phyloP scores from a whole-genome alignment of 2,797 vertebrate genomes.

The Aldrovandia affinis region DNA sequence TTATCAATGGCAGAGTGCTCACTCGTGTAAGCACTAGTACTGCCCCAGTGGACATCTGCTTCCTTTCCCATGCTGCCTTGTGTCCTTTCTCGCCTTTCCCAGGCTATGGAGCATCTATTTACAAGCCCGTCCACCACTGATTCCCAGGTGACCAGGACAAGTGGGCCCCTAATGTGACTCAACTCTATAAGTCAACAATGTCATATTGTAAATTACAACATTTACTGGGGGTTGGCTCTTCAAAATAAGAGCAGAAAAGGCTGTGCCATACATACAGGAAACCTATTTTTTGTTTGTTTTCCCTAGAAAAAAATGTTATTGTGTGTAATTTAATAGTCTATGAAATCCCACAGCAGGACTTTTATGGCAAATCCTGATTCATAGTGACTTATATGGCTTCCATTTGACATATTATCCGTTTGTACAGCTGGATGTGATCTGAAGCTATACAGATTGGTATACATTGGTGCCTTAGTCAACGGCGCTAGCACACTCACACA shows the following conservation, averaged over 20 bases:
- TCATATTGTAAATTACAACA: conserved; percentile 9
- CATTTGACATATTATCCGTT: not conserved
- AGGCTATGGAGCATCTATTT: conserved; percentile 46
- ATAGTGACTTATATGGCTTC: not conserved
- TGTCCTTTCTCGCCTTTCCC: conserved; percentile 53
- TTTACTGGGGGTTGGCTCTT: not conserved
- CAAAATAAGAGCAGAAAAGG: not conserved
- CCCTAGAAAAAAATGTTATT: not conserved
- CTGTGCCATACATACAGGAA: not conserved
- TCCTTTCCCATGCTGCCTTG: conserved; percentile 72
- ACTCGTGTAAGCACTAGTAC: conserved; percentile 60
- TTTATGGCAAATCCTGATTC: not conserved
- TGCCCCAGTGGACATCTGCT: conserved; percentile 61
- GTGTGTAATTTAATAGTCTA: not conserved
- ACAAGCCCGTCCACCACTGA: conserved; percentile 35
- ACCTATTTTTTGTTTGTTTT: not conserved
- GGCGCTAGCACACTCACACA: not conserved
- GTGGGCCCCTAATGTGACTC: conserved; percentile 13
- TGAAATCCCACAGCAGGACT: not conserved
- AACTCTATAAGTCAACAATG: conserved; percentile 8
- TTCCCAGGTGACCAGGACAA: conserved; percentile 36
- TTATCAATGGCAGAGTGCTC: conserved; percentile 61
- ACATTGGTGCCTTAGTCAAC: not conserved
- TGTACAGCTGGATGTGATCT: not conserved
- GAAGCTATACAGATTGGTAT: not conserved